phyloP scores from a whole-genome alignment of 2,888 invertebrate genomes.

The Lutraria lutraria region DNA sequence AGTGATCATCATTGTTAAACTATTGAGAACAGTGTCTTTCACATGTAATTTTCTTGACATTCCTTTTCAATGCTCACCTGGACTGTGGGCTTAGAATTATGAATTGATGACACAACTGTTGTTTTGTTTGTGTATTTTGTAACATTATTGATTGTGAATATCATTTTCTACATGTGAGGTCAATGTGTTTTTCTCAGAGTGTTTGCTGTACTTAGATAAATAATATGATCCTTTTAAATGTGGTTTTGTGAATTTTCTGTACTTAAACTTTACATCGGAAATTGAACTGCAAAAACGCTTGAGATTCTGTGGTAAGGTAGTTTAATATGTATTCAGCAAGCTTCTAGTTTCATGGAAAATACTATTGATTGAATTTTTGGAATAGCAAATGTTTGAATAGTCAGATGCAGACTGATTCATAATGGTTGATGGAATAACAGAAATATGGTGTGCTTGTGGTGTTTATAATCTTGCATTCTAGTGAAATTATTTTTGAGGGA shows the following conservation, averaged over 20 bases:
- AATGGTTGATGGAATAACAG: not conserved
- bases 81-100: no score
- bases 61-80: no score
- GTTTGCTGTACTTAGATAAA: not conserved
- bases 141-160: not conserved
- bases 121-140: not conserved
- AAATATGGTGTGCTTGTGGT: no score
- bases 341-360: not conserved
- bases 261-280: not conserved
- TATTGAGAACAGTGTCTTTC: no score
- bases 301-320: not conserved
- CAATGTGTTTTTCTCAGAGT: not conserved
- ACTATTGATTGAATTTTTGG: conserved; percentile 10
- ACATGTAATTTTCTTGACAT: no score
- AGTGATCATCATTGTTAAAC: no score
- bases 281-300: not conserved
- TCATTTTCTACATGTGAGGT: not conserved
- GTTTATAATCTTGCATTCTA: no score
- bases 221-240: not conserved
- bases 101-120: no score
- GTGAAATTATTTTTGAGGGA: no score
- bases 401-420: not conserved
- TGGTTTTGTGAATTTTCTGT: not conserved
- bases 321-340: not conserved
- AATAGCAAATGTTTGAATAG: not conserved